phyloP scores from a whole-genome alignment of 2,797 vertebrate genomes.

The Muraenolepis orangiensis region DNA sequence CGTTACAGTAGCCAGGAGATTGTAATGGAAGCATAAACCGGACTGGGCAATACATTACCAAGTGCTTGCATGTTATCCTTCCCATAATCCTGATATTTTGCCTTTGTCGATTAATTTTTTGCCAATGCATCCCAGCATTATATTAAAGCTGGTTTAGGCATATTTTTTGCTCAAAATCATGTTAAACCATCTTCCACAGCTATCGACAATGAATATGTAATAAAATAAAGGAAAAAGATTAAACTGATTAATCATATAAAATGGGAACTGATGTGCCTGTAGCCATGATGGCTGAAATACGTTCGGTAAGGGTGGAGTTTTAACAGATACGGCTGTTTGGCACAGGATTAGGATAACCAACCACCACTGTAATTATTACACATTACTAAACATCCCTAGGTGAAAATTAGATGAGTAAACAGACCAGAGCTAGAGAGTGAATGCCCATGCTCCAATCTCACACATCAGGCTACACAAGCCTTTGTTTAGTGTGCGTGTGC shows the following conservation, averaged over 20 bases:
- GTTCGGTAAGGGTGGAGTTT: not conserved
- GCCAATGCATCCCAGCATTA: not conserved
- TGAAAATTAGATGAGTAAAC: constrained; percentile 1
- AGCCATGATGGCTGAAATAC: not conserved
- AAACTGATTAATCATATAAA: not conserved
- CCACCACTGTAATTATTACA: not conserved
- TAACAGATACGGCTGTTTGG: not conserved
- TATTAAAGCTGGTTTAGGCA: not conserved
- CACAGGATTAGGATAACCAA: not conserved
- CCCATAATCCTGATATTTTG: not conserved
- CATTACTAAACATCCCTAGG: not conserved
- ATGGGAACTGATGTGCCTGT: not conserved
- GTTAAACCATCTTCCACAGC: not conserved
- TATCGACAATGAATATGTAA: constrained; percentile 3
- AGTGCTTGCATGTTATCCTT: not conserved
- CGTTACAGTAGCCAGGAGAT: not conserved
- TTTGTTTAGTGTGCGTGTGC: not conserved
- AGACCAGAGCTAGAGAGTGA: not conserved
- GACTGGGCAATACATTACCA: not conserved
- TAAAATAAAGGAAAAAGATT: not conserved
- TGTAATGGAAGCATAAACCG: not conserved
- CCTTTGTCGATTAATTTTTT: not conserved
- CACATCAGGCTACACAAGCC: not conserved
- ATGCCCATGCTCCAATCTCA: not conserved
- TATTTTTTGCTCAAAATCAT: not conserved